Base-by-base conservation (phyloP, 2,888 invertebrate genomes). In the Gastracanthus pulcherrimus region DNA sequence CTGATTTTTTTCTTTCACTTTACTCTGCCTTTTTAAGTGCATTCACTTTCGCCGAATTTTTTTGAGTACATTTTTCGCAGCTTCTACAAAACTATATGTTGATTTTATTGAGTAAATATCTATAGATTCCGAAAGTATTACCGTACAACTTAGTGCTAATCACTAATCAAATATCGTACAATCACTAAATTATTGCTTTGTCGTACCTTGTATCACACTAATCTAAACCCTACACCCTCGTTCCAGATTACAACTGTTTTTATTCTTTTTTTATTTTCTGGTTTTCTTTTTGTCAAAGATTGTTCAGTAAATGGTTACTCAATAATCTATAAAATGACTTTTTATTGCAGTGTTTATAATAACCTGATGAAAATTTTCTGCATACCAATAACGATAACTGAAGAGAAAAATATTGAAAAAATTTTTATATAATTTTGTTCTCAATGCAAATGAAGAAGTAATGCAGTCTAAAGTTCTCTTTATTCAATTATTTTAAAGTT, bases 171-270 rank as follows among this genome's bases (percentile, higher is more conserved):
- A 88, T 90, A 90, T 90, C 87, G 86, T 91, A 91, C 90, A 91
- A 91, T 91, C 90, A 91, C 90, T 91, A 91, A 91, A 89, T 91
- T 91, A 91, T 91, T 91, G 91, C 91, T 91, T 91, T 90, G 89
- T 89, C 89, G 89, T 91, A 90, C 89, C 89, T 90, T 90, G 89
- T 91, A 91, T 91, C 91, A 91, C 90, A 90, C 91, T 91, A 91
- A 90, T 89, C 90, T 90, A 90, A 87, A 89, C 85, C 84, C 88
- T 90, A 90, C 87, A 83, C 84, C 82, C 81, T 81, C 80, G 64
- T 83, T 85, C 81, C n/a, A 71, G 84, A 82, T 82, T 84, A 80
- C 76, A 82, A 81, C 76, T 78, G 72, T 81, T 82, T 79, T 78
- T 55, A 19, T 62, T 58, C 7, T 74, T 62, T 72, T 67, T 76